Base-by-base conservation (phyloP, 1,140 invertebrate genomes). In the Pantala flavescens region DNA sequence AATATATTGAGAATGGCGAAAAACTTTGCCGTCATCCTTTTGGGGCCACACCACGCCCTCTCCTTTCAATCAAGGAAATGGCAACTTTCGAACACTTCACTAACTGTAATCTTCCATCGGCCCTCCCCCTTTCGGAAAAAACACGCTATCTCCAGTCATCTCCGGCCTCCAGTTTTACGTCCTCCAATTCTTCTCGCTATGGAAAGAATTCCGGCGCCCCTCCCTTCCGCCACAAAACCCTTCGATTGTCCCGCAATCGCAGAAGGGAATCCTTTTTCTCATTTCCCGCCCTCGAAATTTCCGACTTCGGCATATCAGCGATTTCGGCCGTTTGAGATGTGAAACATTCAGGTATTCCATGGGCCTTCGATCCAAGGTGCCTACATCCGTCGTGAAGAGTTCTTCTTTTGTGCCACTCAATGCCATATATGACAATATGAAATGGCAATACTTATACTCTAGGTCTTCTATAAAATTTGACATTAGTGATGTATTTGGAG, bases 21-120 rank as follows among this genome's bases (percentile, higher is more conserved):
- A 36, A 36, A 36, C 28, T 36, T 36, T 36, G 3, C 28, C 28
- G 28, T 36, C 28, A 36, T 36, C 28, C 28, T 9, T 36, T 9
- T 5, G 28, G 28, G 28, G 28, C 3, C 9, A 9, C 28, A 36
- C 28, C 28, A 36, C 28, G 28, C 28, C 28, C 28, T 63, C 49
- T 63, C 49, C 49, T 63, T 63, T 21, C 49, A 63, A 63, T 63
- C 49, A 63, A 14, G 49, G 49, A 63, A 63, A 63, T 63, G 49
- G 49, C 49, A 63, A 63, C 49, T 63, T 63, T 63, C 49, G 49
- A 63, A 63, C 49, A 63, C 49, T 63, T 63, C 49, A 63, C 49
- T 63, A 63, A 63, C 49, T 63, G 3, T 7, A 63, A 63, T 63
- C 49, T 63, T 12, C 49, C 49, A 63, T 16, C 49, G 12, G 12